A percentile compares a stretch with the other conserved stretches of the same genome.
phyloP scores from a whole-genome alignment of 2,797 vertebrate species.

The Alauda arvensis region DNA sequence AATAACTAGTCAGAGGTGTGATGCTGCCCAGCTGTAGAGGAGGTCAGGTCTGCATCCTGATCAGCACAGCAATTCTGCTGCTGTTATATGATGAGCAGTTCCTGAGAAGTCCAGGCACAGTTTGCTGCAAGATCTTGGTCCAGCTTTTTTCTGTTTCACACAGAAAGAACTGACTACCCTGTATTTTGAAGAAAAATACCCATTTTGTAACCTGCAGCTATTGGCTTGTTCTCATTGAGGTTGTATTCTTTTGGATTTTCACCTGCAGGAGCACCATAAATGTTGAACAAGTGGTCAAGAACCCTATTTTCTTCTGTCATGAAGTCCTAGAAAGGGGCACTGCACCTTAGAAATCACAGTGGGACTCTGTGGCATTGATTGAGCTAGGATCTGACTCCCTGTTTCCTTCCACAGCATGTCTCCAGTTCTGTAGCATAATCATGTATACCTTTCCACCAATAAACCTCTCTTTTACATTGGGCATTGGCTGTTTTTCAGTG shows the following conservation, averaged over 20 bases:
- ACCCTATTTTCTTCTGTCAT: not conserved
- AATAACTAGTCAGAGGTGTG: not conserved
- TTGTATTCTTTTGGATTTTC: not conserved
- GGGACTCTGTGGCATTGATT: accelerated
- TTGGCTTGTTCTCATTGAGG: not conserved
- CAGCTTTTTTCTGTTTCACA: not conserved
- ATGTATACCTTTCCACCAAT: not conserved
- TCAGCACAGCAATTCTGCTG: not conserved
- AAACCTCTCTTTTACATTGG: not conserved
- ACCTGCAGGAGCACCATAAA: not conserved
- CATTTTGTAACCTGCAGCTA: not conserved
- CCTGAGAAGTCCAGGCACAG: accelerated
- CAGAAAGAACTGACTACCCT: not conserved
- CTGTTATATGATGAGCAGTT: not conserved
- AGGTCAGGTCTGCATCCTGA: not conserved
- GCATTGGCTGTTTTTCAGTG: not conserved
- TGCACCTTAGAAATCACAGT: not conserved
- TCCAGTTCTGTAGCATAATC: not conserved
- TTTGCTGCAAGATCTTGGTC: not conserved
- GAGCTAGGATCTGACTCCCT: not conserved
- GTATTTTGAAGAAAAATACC: accelerated
- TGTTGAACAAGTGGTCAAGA: not conserved
- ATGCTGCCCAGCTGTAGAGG: not conserved
- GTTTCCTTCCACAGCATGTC: not conserved
- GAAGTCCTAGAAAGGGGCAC: not conserved